Conservation (phyloP, 2,797 vertebrate species). For the Nannoperca obscura region DNA sequence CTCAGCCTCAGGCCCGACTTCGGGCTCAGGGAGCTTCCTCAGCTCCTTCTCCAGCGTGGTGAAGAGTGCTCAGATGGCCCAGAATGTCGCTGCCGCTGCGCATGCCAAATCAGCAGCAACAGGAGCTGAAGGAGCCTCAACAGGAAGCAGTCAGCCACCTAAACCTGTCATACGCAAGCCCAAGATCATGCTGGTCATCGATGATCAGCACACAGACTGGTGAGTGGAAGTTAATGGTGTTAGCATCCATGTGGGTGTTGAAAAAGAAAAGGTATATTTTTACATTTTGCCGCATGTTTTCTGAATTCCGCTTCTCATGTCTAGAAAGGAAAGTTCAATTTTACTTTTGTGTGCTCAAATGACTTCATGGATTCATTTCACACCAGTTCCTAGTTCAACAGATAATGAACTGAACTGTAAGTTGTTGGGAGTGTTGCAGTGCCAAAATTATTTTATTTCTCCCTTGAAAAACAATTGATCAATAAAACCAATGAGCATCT, state of each 20-base stretch:
- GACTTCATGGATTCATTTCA: background rate
- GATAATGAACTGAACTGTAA: constrained; percentile 1
- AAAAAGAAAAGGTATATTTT: background rate
- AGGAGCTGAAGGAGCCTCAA: constrained; percentile 47
- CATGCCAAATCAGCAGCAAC: constrained; percentile 79
- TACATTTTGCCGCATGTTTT: background rate
- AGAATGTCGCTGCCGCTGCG: constrained; percentile 78
- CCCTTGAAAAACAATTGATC: background rate
- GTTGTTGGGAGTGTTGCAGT: background rate
- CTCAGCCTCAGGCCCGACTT: constrained; percentile 60
- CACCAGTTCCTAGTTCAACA: background rate
- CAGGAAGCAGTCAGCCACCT: constrained; percentile 53
- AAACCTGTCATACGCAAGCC: constrained; percentile 88
- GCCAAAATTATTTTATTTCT: constrained; percentile 10
- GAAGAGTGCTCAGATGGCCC: constrained; percentile 90
- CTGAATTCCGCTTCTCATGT: background rate
- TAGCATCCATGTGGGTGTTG: background rate
- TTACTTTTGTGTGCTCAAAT: background rate
- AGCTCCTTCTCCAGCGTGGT: constrained; percentile 96
- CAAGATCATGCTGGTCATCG: constrained; percentile 92
- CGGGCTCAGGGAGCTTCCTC: constrained; percentile 88
- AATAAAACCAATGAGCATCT: background rate
- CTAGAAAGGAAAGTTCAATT: background rate
- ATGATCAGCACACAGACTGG: constrained; percentile 95
- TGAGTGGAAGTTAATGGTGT: constrained; percentile 78